phyloP scores from a whole-genome alignment of 2,888 invertebrate genomes.

The Bombyx huttoni region DNA sequence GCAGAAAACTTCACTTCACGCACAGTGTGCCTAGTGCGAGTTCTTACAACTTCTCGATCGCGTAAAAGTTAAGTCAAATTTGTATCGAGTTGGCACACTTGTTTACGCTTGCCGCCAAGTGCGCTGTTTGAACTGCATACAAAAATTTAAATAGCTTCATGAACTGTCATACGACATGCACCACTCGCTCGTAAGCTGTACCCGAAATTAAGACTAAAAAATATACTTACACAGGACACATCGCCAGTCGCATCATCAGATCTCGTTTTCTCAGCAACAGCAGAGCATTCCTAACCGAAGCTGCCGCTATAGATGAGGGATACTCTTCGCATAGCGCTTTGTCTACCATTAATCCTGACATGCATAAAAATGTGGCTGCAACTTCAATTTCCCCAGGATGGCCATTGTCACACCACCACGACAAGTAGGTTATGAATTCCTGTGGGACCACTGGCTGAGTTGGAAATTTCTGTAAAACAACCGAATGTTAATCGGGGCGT shows the following conservation, averaged over 20 bases:
- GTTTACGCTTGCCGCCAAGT: no score
- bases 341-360: slow-evolving; percentile 38
- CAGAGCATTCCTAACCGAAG: slow-evolving; percentile 38
- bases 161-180: no score
- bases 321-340: slow-evolving; percentile 27
- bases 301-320: slow-evolving; percentile 44
- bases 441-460: slow-evolving; percentile 39
- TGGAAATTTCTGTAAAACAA: slow-evolving; percentile 33
- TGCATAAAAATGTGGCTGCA: slow-evolving; percentile 44
- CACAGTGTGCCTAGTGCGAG: no score
- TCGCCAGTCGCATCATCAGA: slow-evolving; percentile 18
- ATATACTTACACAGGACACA: slow-evolving; percentile 32
- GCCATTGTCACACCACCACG: slow-evolving; percentile 36
- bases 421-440: slow-evolving; percentile 42
- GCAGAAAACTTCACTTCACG: no score
- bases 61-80: no score
- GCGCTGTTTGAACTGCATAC: no score
- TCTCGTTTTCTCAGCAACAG: slow-evolving; percentile 26
- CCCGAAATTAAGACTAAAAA: neutral
- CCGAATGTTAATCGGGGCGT: neutral
- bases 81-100: no score
- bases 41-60: no score
- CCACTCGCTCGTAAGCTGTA: neutral
- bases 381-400: slow-evolving; percentile 33
- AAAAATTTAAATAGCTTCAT: no score